These are phyloP conservation scores for Hydrozoanthus gracilis DNA, from an alignment of 92 coral and sea anemone species.

Conservation along the genomic window DNA sequence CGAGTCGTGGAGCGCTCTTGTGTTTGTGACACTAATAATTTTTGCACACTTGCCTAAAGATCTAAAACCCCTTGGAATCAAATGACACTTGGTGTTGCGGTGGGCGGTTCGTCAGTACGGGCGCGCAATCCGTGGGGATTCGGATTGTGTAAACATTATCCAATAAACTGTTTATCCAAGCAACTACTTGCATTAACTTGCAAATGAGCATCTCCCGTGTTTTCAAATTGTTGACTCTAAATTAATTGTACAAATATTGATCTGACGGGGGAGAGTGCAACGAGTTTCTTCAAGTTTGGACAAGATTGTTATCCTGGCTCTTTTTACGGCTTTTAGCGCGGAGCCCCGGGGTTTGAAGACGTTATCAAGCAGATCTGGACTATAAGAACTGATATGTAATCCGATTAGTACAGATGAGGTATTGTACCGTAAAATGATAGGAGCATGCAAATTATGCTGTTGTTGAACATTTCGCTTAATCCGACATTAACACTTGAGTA, in stretches of 20 bases:
- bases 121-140: constrained; percentile 71
- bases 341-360: constrained; percentile 56
- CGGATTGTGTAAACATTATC: constrained; percentile 81
- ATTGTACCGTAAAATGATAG: constrained; percentile 61
- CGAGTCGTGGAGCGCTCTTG: background rate
- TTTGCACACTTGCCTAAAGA: constrained; percentile 33
- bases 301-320: constrained; percentile 10
- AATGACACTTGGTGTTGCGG: constrained; percentile 70
- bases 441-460: constrained; percentile 32
- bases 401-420: constrained; percentile 61
- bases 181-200: constrained; percentile 74
- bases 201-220: constrained; percentile 64
- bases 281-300: constrained; percentile 24
- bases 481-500: constrained; percentile 25
- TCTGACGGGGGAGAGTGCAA: constrained; percentile 18
- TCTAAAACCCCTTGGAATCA: constrained; percentile 50
- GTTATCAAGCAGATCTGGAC: constrained; percentile 52
- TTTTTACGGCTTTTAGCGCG: constrained; percentile 31
- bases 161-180: constrained; percentile 89
- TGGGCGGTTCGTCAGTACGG: constrained; percentile 80
- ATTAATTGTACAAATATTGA: constrained; percentile 90
- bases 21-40: constrained; percentile 35
- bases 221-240: constrained; percentile 64
- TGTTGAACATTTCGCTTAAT: constrained; percentile 23
- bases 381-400: constrained; percentile 47